These are phyloP conservation scores for Amblyopsis rosae DNA, from an alignment of 2,113 vertebrate genomes.

Conservation along the genomic window DNA sequence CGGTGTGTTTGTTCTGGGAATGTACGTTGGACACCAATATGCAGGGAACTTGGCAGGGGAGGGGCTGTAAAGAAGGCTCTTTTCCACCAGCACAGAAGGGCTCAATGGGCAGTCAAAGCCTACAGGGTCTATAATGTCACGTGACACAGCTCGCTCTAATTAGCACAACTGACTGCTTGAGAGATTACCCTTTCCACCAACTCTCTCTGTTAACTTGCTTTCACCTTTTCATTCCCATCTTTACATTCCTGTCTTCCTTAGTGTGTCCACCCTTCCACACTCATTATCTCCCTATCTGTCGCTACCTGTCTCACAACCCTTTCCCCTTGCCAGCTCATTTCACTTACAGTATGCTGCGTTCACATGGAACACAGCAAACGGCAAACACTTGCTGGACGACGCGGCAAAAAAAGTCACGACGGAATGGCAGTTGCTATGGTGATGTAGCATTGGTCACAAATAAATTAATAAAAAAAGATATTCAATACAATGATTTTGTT, in stretches of 20 bases:
- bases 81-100: constrained; percentile 32
- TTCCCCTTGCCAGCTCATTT: neutral
- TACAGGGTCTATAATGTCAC: neutral
- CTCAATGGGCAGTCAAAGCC: constrained; percentile 31
- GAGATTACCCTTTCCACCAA: constrained; percentile 58
- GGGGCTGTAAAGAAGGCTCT: constrained; percentile 24
- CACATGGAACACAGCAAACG: too few relatives aligned
- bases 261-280: neutral
- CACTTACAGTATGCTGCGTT: constrained; percentile 5
- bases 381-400: too few relatives aligned
- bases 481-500: too few relatives aligned
- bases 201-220: constrained; percentile 26
- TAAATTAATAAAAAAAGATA: too few relatives aligned
- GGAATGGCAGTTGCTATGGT: too few relatives aligned
- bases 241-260: constrained; percentile 18
- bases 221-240: constrained; percentile 26
- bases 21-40: too few relatives aligned
- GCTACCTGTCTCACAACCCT: neutral
- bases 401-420: too few relatives aligned
- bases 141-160: constrained; percentile 55
- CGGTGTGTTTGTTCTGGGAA: neutral
- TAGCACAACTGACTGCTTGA: constrained; percentile 44
- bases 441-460: too few relatives aligned
- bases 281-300: constrained; percentile 6
- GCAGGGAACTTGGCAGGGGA: neutral